Evolutionary conservation across 2,113 vertebrate species (phyloP), one percentile per base, ranked within the genome.

Genomic region (Desmodus rotundus): DNA sequence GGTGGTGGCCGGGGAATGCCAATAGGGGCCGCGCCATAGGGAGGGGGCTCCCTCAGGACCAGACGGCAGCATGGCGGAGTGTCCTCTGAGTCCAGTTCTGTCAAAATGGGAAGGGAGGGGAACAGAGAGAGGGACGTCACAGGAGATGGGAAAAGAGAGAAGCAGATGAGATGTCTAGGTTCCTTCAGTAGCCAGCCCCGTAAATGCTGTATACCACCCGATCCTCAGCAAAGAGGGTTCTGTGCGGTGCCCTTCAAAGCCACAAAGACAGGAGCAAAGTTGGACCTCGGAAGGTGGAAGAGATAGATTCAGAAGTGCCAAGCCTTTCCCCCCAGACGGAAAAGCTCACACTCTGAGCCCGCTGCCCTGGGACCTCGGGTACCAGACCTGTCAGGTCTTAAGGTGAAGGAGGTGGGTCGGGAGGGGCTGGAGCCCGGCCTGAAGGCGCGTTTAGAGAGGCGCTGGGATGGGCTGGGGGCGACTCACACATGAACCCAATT

Each of bases 1-100:
- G 97, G 98, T 20, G 97, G 95, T 86, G 78, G 98, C 89, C 96
- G 98, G 93, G 90, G 99, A 98, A 98, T 99, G 98, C 98, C 97
- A 65, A 98, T 97, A 13, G 98, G 98, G 58, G 95, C 93, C 78
- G 97, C 97, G 2, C 96, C 96, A 63, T 95, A 98, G 61, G 95
- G 96, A 78, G 96, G 97, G 5, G 98, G 98, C 95, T 98, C 98
- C 68, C 98, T 98, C 94, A 96, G 86, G 36, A 91, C 83, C 87
- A 98, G 81, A 0, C 97, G 95, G 87, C 98, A 98, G 96, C 98
- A 98, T n/a, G 95, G 28, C 2, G 97, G 97, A 76, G 96, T 54
- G 74, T 97, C 97, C 86, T 98, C 98, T 4, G 98, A 41, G 80
- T 98, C 98, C 95, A 98, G 96, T 89, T 98, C 98, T 98, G 97